Base-by-base conservation (phyloP, 1,140 invertebrate species). In the Caenorhabditis remanei region DNA sequence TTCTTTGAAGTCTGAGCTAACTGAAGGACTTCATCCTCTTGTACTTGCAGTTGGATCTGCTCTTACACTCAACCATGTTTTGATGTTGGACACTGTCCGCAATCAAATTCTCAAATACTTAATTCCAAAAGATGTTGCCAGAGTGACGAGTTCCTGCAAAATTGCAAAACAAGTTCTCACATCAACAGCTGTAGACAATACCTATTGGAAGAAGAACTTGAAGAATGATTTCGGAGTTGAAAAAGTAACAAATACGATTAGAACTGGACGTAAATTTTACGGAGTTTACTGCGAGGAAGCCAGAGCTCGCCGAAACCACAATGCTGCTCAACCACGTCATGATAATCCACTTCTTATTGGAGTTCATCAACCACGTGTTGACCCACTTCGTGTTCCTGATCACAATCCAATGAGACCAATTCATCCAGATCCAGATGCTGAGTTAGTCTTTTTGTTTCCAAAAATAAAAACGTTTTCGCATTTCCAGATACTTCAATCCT, bases 1-100 rank as follows among this genome's bases (percentile, higher is more conserved):
- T n/a, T 79, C 71, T 6, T 41, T 79, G 46, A 79, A 79, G 24
- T 50, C 71, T 21, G 71, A 79, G 3, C 13, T 79, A 16, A 14
- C 71, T 8, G 71, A 79, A 79, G 71, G 71, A 21, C 71, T 79
- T 79, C 71, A 79, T 50, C n/a, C 43, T 11, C 71, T 79, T 13
- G 71, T 79, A 4, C 71, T 79, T 32, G 71, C 71, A 14, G 46
- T 79, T 24, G 71, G 71, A 24, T 79, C 71, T 50, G 71, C 71
- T 79, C 71, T 79, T n/a, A 79, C 71, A 1, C 71, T 79, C 46
- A 48, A 79, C 24, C 71, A 79, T 50, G 41, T 79, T 50, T n/a
- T 79, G 7, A 79, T 79, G 71, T n/a, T 79, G 7, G 46, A 50
- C 71, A 21, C 5, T 50, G 46, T 79, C 8, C 71, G 71, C 21